Evolutionary conservation across 2,113 vertebrate genomes (phyloP), one percentile per base, ranked within the genome.

Genomic region (Antechinus flavipes): DNA sequence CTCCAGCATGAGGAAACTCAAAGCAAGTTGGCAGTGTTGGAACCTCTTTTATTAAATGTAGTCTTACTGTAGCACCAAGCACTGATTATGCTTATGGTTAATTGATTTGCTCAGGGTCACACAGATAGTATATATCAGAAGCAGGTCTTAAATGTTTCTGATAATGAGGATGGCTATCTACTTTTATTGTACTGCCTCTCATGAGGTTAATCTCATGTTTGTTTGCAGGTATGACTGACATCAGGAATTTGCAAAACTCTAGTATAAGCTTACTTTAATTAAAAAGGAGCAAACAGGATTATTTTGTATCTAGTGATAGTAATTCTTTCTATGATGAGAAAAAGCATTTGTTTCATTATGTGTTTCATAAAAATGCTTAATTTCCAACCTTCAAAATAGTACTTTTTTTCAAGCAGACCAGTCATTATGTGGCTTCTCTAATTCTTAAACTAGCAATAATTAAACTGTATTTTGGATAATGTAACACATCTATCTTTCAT

Each of bases 381-480:
- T 89, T 68, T 61, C 49, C 19, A 47, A 24, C 52, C 55, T 92
- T 35, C 55, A 12, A 0, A 9, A 30, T 91, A 93, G 1, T 68
- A 52, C 54, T 84, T 90, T 22, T 58, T 91, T 22, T 47, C 93
- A 95, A 97, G 11, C 55, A 0, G 42, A 49, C 46, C 93, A 94
- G 25, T 30, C 91, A 11, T 93, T 47, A 93, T 90, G 19, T 50
- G 90, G n/a, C 84, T 7, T 92, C 25, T 91, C n/a, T 42, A 42
- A 84, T 16, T 42, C 68, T 84, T 84, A 84, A 42, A 42, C 19
- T 10, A 23, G 8, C 42, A 84, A 42, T 42, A 84, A 42, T 94
- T 95, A 93, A 95, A 94, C 90, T 93, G 5, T 47, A 54, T 91
- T 54, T 26, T 93, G 95, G 95, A 8, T 84, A 42, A 42, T 84